These are phyloP conservation scores for Crypturellus undulatus DNA, from an alignment of 2,113 vertebrate species.

Conservation along the genomic window DNA sequence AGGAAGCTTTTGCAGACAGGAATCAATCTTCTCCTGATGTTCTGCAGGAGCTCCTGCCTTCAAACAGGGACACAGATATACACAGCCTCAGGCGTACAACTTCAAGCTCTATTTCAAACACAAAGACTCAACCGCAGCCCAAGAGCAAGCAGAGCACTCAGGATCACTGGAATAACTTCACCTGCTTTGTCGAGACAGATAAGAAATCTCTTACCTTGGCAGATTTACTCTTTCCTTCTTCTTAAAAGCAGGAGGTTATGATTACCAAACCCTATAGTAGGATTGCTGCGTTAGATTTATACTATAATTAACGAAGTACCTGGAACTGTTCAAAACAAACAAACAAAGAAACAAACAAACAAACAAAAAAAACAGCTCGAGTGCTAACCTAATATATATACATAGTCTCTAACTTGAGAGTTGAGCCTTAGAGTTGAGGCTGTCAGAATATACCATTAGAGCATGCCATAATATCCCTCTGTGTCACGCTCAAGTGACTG, in stretches of 20 bases:
- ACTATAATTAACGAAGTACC: accelerated
- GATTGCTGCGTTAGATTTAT: background rate
- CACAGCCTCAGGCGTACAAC: accelerated
- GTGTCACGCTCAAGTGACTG: background rate
- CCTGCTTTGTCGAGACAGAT: background rate
- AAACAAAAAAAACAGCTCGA: background rate
- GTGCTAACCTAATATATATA: background rate
- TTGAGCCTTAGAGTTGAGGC: background rate
- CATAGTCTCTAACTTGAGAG: background rate
- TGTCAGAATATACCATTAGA: background rate
- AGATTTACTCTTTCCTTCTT: background rate
- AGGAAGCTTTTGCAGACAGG: background rate
- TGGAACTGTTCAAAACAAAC: background rate
- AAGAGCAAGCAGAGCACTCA: background rate
- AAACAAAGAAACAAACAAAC: no score
- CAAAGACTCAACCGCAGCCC: background rate
- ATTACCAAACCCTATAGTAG: background rate
- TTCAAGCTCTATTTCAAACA: background rate
- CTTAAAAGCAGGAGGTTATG: background rate
- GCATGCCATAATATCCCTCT: accelerated
- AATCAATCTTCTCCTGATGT: background rate
- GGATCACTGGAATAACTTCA: background rate
- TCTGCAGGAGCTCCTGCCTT: background rate
- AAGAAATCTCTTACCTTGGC: background rate
- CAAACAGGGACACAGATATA: background rate